Base-by-base conservation (phyloP, 2,888 invertebrate genomes). In the Silvanus unidentatus region DNA sequence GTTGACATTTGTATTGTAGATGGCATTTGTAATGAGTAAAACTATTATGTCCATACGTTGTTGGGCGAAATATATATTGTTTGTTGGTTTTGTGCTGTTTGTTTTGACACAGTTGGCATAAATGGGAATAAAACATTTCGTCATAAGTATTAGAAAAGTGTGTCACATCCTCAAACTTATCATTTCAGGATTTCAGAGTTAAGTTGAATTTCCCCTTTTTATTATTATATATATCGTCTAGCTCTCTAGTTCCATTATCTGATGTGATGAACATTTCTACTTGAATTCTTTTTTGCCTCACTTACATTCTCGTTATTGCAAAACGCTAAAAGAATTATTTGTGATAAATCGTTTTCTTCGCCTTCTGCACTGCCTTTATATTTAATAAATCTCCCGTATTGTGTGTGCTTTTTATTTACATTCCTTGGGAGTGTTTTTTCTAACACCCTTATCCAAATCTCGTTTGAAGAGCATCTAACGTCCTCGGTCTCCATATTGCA, bases 271-370 rank as follows among this genome's bases (percentile, higher is more conserved):
- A 22, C 22, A 22, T 22, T 22, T 46, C 45, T 45, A 45, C 45
- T 50, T 34, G 34, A 13, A 34, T 34, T 34, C 34, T 34, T 43
- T 22, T 22, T 22, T 8, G 3, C 22, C 22, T 22, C 22, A 22
- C 4, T 22, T 22, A 22, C 45, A 47, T 53, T 53, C 55, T 57
- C 56, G 53, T 57, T 58, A 58, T 54, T 56, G 53, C 55, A 53
- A 22, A 22, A 50, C 55, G 58, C 55, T 59, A 57, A 57, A 50
- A 53, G 53, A 57, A 59, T 59, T 59, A 59, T 54, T 49, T 47
- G 51, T 57, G 55, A 57, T 57, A 57, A 55, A 57, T 59, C 55
- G 55, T 54, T 55, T 55, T 52, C 53, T 56, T 49, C 47, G 48
- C 49, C 36, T 45, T 48, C 22, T 22, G 3, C n/a, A n/a, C n/a